phyloP scores from a whole-genome alignment of 2,113 vertebrate genomes.

The Cygnus atratus region DNA sequence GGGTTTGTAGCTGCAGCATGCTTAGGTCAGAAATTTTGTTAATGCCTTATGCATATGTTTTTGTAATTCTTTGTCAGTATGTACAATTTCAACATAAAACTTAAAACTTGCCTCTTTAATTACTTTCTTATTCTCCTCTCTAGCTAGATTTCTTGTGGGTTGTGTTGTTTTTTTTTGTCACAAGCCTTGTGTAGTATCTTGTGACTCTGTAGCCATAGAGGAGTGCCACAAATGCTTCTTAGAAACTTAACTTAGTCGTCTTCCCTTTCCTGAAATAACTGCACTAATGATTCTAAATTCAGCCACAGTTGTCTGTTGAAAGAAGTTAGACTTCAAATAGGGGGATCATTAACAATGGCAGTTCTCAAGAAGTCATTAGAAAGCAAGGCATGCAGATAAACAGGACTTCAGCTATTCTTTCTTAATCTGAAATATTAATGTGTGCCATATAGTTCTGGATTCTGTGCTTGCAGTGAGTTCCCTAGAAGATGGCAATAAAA shows the following conservation, averaged over 20 bases:
- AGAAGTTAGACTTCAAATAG: not conserved
- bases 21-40: not conserved
- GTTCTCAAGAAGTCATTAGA: not conserved
- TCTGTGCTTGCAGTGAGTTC: not conserved
- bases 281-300: not conserved
- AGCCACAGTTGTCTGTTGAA: not conserved
- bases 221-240: not conserved
- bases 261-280: not conserved
- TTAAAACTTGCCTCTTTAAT: not conserved
- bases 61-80: not conserved
- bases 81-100: not conserved
- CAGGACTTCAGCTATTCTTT: not conserved
- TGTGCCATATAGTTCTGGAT: not conserved
- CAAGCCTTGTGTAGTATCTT: not conserved
- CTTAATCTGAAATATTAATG: not conserved
- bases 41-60: not conserved
- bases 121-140: not conserved
- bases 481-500: not conserved
- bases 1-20: not conserved
- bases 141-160: not conserved
- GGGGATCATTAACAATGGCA: not conserved
- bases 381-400: not conserved
- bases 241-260: not conserved
- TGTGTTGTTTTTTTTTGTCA: not conserved
- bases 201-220: rapidly evolving